Evolutionary conservation across 2,888 invertebrate species (phyloP).

Genomic region (Pammene fasciana): DNA sequence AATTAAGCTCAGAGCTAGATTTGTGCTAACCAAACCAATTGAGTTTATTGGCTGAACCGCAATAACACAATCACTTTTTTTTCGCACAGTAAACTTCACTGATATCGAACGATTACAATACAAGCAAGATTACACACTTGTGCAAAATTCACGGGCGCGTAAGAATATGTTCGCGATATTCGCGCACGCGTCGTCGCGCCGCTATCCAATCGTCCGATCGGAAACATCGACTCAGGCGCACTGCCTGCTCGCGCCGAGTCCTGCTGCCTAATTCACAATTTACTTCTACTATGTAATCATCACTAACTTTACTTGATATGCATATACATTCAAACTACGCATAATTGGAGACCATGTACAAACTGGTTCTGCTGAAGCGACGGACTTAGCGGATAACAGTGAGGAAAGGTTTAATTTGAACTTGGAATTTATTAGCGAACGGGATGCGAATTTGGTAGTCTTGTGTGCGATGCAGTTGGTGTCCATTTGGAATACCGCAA

Average conservation of each 20-base stretch:
- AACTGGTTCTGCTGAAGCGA: neutral
- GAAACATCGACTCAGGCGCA: conserved; percentile 71
- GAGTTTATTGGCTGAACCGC: conserved; percentile 49
- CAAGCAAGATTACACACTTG: conserved; percentile 49
- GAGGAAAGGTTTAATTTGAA: conserved; percentile 64
- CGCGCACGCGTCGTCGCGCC: conserved; percentile 57
- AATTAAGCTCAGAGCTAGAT: conserved; percentile 54
- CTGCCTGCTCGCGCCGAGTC: conserved; percentile 53
- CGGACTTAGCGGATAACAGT: conserved; percentile 12
- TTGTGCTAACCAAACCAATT: conserved; percentile 52
- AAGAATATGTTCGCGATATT: conserved; percentile 52
- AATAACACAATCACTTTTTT: conserved; percentile 54
- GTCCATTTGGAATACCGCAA: conserved; percentile 67
- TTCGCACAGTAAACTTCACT: conserved; percentile 41
- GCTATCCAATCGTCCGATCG: conserved; percentile 70
- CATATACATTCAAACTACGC: neutral
- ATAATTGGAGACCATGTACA: neutral
- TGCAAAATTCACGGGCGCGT: conserved; percentile 49
- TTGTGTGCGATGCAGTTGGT: conserved; percentile 60
- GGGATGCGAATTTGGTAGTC: conserved; percentile 66
- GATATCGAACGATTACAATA: conserved; percentile 33
- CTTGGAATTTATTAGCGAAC: conserved; percentile 63
- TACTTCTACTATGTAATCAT: neutral
- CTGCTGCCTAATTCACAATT: conserved; percentile 21
- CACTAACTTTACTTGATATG: neutral